Base-by-base conservation (phyloP, 2,113 vertebrate genomes). In the Narcine bancroftii region DNA sequence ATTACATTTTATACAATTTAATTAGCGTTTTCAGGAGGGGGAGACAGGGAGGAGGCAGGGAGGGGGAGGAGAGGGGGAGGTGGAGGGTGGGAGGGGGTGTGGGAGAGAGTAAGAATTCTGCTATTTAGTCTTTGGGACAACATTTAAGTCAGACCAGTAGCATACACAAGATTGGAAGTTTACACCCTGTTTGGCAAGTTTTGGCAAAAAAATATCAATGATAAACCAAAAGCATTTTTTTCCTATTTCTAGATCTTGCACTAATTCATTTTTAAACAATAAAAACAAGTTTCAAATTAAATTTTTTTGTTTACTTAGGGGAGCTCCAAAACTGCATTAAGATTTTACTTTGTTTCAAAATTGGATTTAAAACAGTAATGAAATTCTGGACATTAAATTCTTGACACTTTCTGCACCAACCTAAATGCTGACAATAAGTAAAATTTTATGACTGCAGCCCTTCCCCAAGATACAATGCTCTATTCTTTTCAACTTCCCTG, bases 221-320 rank as follows among this genome's bases (percentile, higher is more conserved):
- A 21, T 7, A 39, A 63, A 19, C n/a, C 6, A 5, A 24, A n/a
- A 63, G 50, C 2, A n/a, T 63, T 60, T 53, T 60, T 53, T 39
- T 39, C 33, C n/a, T 36, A 63, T 63, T 63, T 24, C n/a, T n/a
- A 65, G 39, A 89, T 89, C 53, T n/a, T 56, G 26, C 47, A 33
- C 26, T 15, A 7, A 39, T 65, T 65, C 56, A 89, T 89, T 89
- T 63, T 24, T 60, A 39, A 33, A 60, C 29, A 3, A 39, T 89
- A 39, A 89, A 39, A 89, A 17, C 6, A 63, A 36, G 21, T 89
- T 85, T 66, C 85, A 42, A 65, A 89, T 6, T 66, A 17, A 0
- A 11, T 89, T 65, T 89, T 89, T 89, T 2, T 24, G 65, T 89
- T 89, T 65, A 66, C 39, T 89, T 56, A 89, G 36, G 36, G 36